A percentile compares a stretch with the other conserved stretches of the same genome.
These are phyloP conservation scores for Ypsolopha sequella DNA, from an alignment of 2,888 invertebrate species.

Conservation along the genomic window DNA sequence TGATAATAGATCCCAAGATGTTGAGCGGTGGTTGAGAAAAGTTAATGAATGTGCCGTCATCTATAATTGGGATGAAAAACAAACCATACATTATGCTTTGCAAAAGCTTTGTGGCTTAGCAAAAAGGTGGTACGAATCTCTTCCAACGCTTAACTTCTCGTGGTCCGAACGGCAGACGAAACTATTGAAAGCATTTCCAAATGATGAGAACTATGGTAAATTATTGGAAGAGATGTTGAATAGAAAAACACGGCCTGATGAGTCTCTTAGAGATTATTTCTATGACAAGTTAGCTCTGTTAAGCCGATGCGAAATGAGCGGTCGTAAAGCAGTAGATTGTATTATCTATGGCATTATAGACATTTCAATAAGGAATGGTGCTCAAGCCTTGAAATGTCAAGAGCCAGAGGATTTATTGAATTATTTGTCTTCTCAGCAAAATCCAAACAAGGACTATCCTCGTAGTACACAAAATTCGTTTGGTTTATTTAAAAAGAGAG, in stretches of 20 bases:
- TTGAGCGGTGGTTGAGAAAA: constrained; percentile 3
- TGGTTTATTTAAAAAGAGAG: neutral
- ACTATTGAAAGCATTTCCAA: neutral
- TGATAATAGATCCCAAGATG: neutral
- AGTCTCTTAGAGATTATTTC: constrained; percentile 1
- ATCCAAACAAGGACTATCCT: too few relatives aligned
- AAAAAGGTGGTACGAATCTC: constrained; percentile 5
- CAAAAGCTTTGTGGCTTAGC: constrained; percentile 6
- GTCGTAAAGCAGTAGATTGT: constrained; percentile 3
- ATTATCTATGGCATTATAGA: constrained; percentile 2
- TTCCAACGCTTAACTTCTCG: neutral
- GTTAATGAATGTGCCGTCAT: constrained; percentile 5
- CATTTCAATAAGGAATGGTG: neutral
- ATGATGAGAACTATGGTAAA: neutral
- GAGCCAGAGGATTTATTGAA: neutral
- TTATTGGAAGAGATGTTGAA: neutral
- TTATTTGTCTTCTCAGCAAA: neutral
- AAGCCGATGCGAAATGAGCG: constrained; percentile 1
- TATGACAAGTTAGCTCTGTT: constrained; percentile 3
- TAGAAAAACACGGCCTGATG: neutral
- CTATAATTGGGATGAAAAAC: constrained; percentile 5
- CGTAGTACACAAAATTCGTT: too few relatives aligned
- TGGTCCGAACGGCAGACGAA: constrained; percentile 4
- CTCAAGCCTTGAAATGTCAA: neutral
- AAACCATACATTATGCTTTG: too few relatives aligned